Percentiles rank a stretch among this genome's conserved stretches.
These are phyloP conservation scores for Corticium candelabrum DNA, from an alignment of 37 sponge, comb jelly and placozoan species.

Conservation along the genomic window DNA sequence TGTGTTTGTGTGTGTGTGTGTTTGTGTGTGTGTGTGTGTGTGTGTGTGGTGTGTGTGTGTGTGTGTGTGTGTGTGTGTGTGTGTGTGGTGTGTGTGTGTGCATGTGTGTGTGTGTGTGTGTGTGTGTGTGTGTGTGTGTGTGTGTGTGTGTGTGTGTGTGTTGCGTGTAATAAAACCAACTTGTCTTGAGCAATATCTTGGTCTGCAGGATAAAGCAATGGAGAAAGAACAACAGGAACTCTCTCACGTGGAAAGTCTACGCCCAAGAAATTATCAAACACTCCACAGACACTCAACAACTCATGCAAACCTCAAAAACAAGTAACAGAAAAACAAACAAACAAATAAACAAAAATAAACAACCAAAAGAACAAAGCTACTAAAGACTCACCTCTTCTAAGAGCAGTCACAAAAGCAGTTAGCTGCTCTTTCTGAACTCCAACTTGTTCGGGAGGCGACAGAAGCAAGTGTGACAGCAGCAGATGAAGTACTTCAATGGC, in stretches of 20 bases:
- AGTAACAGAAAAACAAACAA: too few species aligned
- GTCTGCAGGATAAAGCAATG: conserved; percentile 62
- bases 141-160: not conserved
- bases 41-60: too few species aligned
- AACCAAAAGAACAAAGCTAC: not conserved
- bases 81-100: too few species aligned
- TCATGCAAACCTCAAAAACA: not conserved
- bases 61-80: too few species aligned
- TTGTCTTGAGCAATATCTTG: conserved; percentile 72
- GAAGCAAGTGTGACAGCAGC: conserved; percentile 56
- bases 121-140: too few species aligned
- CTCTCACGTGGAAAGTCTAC: conserved; percentile 74
- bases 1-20: too few species aligned
- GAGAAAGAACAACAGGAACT: conserved; percentile 73
- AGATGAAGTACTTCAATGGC: conserved; percentile 72
- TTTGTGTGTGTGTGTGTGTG: too few species aligned
- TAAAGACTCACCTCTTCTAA: conserved; percentile 36
- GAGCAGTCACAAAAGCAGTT: conserved; percentile 48
- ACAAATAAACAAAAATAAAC: too few species aligned
- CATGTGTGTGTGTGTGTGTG: too few species aligned
- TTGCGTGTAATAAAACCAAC: conserved; percentile 3
- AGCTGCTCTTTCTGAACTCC: conserved; percentile 41
- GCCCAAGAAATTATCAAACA: not conserved
- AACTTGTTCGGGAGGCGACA: conserved; percentile 34
- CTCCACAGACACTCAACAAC: not conserved